A percentile compares a stretch with the other conserved stretches of the same genome.
Conservation (phyloP, 2,797 vertebrate genomes). For the Neoniphon sammara region DNA sequence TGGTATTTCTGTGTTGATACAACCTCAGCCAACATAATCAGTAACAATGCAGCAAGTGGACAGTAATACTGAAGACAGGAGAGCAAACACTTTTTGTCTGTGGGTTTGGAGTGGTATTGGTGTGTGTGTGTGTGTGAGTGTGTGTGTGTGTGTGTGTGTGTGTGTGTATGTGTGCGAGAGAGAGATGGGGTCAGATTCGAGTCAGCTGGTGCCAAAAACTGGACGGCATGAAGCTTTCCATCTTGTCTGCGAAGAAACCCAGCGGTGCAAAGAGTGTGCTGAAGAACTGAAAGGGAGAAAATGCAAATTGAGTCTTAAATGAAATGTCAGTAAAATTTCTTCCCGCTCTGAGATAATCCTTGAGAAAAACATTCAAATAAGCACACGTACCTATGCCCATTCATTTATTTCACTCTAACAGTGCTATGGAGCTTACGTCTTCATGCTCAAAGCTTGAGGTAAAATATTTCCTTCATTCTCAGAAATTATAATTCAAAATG, state of each 20-base stretch:
- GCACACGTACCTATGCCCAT: not conserved
- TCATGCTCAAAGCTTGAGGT: not conserved
- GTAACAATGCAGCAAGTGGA: slow-evolving; percentile 74
- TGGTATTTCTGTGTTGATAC: slow-evolving; percentile 73
- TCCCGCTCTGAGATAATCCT: slow-evolving; percentile 2
- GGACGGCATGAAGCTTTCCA: slow-evolving; percentile 88
- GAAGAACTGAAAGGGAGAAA: slow-evolving; percentile 83
- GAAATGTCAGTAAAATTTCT: slow-evolving; percentile 1
- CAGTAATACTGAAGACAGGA: slow-evolving; percentile 81
- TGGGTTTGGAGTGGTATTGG: slow-evolving; percentile 63
- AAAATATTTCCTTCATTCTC: not conserved
- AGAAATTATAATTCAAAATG: not conserved
- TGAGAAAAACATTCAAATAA: slow-evolving; percentile 7
- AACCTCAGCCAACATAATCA: slow-evolving; percentile 76
- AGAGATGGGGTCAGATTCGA: slow-evolving; percentile 78
- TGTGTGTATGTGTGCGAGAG: slow-evolving; percentile 27
- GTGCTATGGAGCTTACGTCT: not conserved
- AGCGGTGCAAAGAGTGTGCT: slow-evolving; percentile 88
- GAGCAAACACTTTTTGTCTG: slow-evolving; percentile 75
- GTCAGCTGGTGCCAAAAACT: slow-evolving; percentile 86
- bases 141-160: slow-evolving; percentile 28
- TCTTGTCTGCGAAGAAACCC: slow-evolving; percentile 87
- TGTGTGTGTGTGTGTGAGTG: slow-evolving; percentile 45
- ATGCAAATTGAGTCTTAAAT: slow-evolving; percentile 29
- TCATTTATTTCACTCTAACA: not conserved